Conservation (phyloP, 2,797 vertebrate genomes). For the Rhadinocentrus ornatus region DNA sequence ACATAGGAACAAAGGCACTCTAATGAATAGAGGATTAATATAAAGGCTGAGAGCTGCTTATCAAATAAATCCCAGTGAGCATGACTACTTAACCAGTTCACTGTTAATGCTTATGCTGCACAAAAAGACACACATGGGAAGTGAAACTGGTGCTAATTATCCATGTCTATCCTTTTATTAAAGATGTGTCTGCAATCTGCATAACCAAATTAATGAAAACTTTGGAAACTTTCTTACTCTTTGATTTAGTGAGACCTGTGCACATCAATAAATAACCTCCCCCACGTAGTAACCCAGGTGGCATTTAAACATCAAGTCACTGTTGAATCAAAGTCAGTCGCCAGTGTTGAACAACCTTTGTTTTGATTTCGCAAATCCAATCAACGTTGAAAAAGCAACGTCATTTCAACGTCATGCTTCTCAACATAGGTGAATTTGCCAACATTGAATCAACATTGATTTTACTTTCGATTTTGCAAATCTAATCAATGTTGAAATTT, state of each 20-base stretch:
- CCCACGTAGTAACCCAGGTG: conserved; percentile 25
- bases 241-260: conserved; percentile 56
- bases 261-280: conserved; percentile 68
- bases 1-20: neutral
- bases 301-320: no score
- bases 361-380: no score
- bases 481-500: no score
- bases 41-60: conserved; percentile 21
- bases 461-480: no score
- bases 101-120: conserved; percentile 11
- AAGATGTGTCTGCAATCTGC: neutral
- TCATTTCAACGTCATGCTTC: no score
- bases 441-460: no score
- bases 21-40: neutral
- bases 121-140: conserved; percentile 22
- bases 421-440: no score
- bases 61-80: conserved; percentile 18
- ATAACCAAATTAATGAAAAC: conserved; percentile 13
- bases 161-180: conserved; percentile 30
- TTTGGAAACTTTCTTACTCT: conserved; percentile 45
- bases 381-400: no score
- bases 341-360: no score
- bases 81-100: conserved; percentile 18
- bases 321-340: no score
- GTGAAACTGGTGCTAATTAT: conserved; percentile 50